Conservation (phyloP, 2,888 invertebrate genomes). For the Eilema sororculum region DNA sequence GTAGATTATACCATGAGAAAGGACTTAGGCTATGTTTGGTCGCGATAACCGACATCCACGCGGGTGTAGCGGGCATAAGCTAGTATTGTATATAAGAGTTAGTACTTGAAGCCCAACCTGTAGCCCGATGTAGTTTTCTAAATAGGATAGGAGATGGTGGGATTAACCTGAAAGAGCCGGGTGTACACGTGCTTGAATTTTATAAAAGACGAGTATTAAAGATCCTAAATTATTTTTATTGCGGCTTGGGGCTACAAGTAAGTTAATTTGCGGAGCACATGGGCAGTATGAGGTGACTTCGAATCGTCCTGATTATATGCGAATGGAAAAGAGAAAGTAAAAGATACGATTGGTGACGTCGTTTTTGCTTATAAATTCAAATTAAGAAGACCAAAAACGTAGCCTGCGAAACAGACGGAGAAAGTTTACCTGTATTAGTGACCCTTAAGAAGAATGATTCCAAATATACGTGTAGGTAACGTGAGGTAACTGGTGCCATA, state of each 20-base stretch:
- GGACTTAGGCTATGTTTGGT: too few species aligned
- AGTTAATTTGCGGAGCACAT: conserved; percentile 40
- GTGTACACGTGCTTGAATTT: conserved; percentile 34
- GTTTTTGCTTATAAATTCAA: conserved; percentile 9
- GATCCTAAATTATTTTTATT: conserved; percentile 18
- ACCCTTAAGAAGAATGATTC: too few species aligned
- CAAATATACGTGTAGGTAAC: too few species aligned
- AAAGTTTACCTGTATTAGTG: neutral
- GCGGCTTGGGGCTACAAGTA: conserved; percentile 3
- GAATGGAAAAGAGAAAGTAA: conserved; percentile 7
- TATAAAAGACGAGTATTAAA: conserved; percentile 16
- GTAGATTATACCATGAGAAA: too few species aligned
- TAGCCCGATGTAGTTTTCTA: too few species aligned
- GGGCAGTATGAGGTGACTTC: conserved; percentile 5
- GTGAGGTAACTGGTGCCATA: too few species aligned
- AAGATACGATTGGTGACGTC: neutral
- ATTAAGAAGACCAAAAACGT: neutral
- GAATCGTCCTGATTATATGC: conserved; percentile 7
- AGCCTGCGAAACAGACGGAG: neutral
- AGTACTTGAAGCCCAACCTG: too few species aligned
- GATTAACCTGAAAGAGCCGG: neutral
- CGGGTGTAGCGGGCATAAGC: too few species aligned
- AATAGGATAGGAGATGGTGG: neutral
- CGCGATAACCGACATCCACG: too few species aligned
- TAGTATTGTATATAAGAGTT: too few species aligned